phyloP scores from a whole-genome alignment of 2,797 vertebrate genomes.

The Enteromius argenteus region DNA sequence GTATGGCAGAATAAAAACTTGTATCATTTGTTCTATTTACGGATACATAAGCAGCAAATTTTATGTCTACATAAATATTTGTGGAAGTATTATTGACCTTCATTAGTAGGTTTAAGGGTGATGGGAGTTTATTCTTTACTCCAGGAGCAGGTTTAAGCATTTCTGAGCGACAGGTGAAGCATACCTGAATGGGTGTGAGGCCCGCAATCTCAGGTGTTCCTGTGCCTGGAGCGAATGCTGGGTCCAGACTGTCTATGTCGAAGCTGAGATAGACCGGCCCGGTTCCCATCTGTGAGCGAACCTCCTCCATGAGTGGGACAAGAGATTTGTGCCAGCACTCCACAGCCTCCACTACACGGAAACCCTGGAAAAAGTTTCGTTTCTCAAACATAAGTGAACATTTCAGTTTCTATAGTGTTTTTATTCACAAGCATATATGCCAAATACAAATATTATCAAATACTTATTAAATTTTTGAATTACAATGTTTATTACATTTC shows the following conservation, averaged over 20 bases:
- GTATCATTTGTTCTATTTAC: background rate
- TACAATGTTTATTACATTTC: too few species aligned
- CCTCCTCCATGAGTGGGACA: conserved; percentile 88
- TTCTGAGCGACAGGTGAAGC: background rate
- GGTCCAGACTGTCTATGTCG: conserved; percentile 91
- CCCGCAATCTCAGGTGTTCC: conserved; percentile 93
- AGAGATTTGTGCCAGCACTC: conserved; percentile 93
- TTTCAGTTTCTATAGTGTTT: background rate
- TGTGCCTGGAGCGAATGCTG: conserved; percentile 90
- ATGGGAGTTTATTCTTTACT: background rate
- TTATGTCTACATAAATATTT: background rate
- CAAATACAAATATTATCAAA: too few species aligned
- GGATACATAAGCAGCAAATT: background rate
- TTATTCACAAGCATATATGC: too few species aligned
- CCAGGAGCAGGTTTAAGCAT: background rate
- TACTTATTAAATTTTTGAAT: too few species aligned
- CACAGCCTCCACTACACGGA: conserved; percentile 86
- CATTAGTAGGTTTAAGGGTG: background rate
- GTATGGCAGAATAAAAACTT: background rate
- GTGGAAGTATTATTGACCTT: background rate
- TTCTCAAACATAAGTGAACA: background rate
- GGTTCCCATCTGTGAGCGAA: conserved; percentile 85
- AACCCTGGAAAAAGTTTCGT: conserved; percentile 79
- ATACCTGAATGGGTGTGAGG: conserved; percentile 91
- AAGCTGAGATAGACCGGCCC: conserved; percentile 91